Evolutionary conservation across 2,888 invertebrate species (phyloP), one percentile per base, ranked within the genome.

Genomic region (Cosmopolites sordidus): DNA sequence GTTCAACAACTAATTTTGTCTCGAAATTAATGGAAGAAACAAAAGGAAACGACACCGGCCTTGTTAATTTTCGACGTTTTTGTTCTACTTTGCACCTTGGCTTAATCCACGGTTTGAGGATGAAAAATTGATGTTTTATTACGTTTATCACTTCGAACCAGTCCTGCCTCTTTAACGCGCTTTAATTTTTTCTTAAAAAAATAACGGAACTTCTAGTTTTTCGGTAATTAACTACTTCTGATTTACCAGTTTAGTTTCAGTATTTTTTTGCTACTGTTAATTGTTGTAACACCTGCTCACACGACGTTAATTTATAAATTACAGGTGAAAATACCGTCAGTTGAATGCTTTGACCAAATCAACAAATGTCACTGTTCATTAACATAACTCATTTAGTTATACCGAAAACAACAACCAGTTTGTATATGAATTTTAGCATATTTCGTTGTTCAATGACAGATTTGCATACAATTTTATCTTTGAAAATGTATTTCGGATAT

Each of bases 121-220:
- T 51, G 45, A 51, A 51, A 51, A 51, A 51, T 51, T 39, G 41
- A n/a, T 45, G 41, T 45, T 48, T 48, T 48, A 48, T 48, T 48
- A 43, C 48, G 17, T 42, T 48, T 41, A 42, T 42, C 42, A n/a
- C 27, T 12, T 18, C 17, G 29, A 30, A 30, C 42, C 14, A 9
- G 42, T 48, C 47, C 27, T 18, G 22, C 15, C 30, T 27, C 39
- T 40, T 41, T 33, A 40, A 16, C 22, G 39, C 33, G n/a, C 33
- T 33, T 33, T 12, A 11, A 33, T 12, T 4, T 33, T 33, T 33
- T 33, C n/a, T 5, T 3, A 8, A 22, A 22, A 22, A 22, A 22
- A 33, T 33, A n/a, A 33, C 33, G 33, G 33, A 33, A 12, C 3
- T 12, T 12, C 12, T 33, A 33, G 11, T n/a, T 33, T 33, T 12